These are phyloP conservation scores for Drosophila borborema DNA, from an alignment of 2,888 invertebrate species.

Conservation along the genomic window DNA sequence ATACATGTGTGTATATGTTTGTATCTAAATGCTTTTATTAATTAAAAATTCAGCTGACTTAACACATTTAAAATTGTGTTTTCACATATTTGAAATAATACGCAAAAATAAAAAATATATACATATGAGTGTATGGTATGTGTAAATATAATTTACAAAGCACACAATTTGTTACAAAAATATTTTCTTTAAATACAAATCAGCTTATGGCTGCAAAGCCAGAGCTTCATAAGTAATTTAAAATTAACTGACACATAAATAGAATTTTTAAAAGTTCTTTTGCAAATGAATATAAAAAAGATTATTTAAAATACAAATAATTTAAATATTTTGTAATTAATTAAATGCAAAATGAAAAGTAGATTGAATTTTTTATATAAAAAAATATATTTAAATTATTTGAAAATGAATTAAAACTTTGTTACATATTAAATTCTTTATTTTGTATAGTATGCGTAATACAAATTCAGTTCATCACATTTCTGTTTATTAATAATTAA, in stretches of 20 bases:
- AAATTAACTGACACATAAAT: neutral
- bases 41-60: constrained; percentile 74
- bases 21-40: constrained; percentile 74
- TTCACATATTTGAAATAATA: constrained; percentile 53
- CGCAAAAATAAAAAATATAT: constrained; percentile 30
- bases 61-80: constrained; percentile 72
- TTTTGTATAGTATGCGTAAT: constrained; percentile 1
- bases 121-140: neutral
- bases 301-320: neutral
- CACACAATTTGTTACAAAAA: constrained; percentile 25
- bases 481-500: neutral
- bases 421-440: neutral
- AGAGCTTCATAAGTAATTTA: neutral
- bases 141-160: constrained; percentile 65
- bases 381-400: too few species aligned
- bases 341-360: too few species aligned
- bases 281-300: neutral
- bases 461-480: neutral
- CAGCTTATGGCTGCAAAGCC: neutral
- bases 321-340: neutral
- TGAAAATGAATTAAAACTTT: neutral
- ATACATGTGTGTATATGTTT: neutral
- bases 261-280: neutral
- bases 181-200: constrained; percentile 4
- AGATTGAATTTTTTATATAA: too few species aligned